Evolutionary conservation across 2,797 vertebrate genomes (phyloP).

Genomic region (Menidia menidia): DNA sequence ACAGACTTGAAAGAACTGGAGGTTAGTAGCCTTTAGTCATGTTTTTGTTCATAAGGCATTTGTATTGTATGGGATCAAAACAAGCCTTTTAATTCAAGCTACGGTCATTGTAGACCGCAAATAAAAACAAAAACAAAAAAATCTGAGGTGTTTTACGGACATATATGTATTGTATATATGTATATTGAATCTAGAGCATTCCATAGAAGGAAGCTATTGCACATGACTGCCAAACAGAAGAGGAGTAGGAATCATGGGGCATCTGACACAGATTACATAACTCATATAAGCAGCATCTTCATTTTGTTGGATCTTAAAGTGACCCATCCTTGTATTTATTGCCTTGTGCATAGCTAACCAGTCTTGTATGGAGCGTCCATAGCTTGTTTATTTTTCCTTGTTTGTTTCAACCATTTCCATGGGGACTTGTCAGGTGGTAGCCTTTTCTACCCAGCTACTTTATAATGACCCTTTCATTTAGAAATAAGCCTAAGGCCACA

Average conservation of each 20-base stretch:
- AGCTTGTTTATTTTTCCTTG: constrained; percentile 2
- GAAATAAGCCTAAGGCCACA: constrained; percentile 48
- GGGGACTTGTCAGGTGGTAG: constrained; percentile 64
- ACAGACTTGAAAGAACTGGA: constrained; percentile 26
- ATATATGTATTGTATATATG: constrained; percentile 13
- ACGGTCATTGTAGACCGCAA: not conserved
- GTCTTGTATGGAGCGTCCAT: not conserved
- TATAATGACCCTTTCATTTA: constrained; percentile 67
- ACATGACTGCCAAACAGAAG: not conserved
- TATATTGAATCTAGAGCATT: not conserved
- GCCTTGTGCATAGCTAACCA: not conserved
- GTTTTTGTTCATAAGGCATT: not conserved
- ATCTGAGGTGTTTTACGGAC: constrained; percentile 28
- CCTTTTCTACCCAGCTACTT: constrained; percentile 38
- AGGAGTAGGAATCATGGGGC: not conserved
- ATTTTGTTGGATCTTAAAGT: constrained; percentile 1
- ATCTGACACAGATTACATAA: constrained; percentile 39
- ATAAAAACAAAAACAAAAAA: constrained; percentile 19
- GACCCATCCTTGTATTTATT: constrained; percentile 9
- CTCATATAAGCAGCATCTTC: constrained; percentile 3
- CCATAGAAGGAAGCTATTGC: constrained; percentile 2
- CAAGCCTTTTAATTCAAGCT: constrained; percentile 13
- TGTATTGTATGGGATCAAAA: not conserved
- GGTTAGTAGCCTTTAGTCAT: constrained; percentile 48
- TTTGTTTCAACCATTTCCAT: constrained; percentile 32